A percentile compares a stretch with the other conserved stretches of the same genome.
Evolutionary conservation across 2,113 vertebrate species (phyloP).

Genomic region (Speoplatyrhinus poulsoni): DNA sequence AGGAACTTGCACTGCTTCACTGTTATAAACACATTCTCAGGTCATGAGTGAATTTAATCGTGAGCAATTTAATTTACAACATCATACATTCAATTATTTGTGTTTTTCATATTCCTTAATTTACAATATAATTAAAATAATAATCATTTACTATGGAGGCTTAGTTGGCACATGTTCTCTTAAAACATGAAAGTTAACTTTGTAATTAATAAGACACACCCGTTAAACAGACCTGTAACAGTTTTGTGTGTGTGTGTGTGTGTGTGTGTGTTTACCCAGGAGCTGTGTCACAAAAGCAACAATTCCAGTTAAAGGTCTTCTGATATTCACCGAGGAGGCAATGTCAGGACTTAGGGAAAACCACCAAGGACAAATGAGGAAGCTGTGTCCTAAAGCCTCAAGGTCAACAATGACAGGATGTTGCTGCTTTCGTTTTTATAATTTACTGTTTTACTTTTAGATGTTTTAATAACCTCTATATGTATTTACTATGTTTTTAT

Average conservation of each 20-base stretch:
- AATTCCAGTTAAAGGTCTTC: conserved; percentile 63
- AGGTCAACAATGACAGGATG: not conserved
- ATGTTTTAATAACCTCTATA: not conserved
- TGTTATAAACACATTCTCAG: not conserved
- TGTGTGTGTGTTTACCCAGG: conserved; percentile 73
- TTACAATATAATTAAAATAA: not conserved
- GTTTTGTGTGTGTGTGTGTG: conserved; percentile 67
- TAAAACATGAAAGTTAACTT: conserved; percentile 24
- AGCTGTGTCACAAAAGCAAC: conserved; percentile 69
- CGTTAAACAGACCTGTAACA: conserved; percentile 77
- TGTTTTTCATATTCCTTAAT: not conserved
- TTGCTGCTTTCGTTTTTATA: not conserved
- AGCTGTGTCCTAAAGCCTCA: not conserved
- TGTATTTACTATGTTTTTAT: not conserved
- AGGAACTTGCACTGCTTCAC: not conserved
- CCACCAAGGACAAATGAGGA: conserved; percentile 53
- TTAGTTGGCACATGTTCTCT: conserved; percentile 9
- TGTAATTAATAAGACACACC: conserved; percentile 58
- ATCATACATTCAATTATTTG: not conserved
- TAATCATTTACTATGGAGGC: not conserved
- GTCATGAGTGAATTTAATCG: not conserved
- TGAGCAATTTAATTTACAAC: no score
- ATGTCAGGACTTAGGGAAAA: conserved; percentile 52
- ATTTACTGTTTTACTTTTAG: not conserved
- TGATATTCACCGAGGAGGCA: conserved; percentile 65